Evolutionary conservation across 2,113 vertebrate genomes (phyloP).

Genomic region (Anarhynchus alexandrinus): DNA sequence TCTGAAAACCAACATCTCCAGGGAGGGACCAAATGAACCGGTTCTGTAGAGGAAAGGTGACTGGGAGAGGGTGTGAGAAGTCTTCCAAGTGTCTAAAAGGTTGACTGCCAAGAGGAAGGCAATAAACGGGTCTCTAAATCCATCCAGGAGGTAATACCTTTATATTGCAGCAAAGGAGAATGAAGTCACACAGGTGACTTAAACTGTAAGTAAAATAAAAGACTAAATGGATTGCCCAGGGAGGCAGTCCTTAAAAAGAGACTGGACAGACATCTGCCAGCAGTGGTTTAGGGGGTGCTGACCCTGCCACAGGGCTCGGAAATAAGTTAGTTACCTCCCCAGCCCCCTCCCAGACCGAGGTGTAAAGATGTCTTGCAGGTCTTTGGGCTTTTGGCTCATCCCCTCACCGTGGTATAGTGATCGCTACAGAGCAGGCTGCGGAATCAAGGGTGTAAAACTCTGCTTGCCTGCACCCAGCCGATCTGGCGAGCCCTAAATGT

Average conservation of each 20-base stretch:
- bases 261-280: neutral
- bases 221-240: neutral
- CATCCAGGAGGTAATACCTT: neutral
- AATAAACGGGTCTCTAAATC: neutral
- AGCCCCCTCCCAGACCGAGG: neutral
- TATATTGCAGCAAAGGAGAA: neutral
- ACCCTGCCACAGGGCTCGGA: neutral
- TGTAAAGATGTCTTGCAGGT: neutral
- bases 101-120: neutral
- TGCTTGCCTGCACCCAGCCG: neutral
- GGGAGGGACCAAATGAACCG: neutral
- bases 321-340: neutral
- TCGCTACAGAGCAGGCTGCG: neutral
- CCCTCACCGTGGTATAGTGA: accelerated
- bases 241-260: neutral
- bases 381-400: neutral
- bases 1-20: neutral
- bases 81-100: neutral
- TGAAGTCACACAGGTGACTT: neutral
- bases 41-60: neutral
- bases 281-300: neutral
- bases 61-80: neutral
- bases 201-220: neutral
- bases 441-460: neutral
- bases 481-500: neutral